Evolutionary conservation across 2,888 invertebrate genomes (phyloP).

Genomic region (Ormyrus pomaceus): DNA sequence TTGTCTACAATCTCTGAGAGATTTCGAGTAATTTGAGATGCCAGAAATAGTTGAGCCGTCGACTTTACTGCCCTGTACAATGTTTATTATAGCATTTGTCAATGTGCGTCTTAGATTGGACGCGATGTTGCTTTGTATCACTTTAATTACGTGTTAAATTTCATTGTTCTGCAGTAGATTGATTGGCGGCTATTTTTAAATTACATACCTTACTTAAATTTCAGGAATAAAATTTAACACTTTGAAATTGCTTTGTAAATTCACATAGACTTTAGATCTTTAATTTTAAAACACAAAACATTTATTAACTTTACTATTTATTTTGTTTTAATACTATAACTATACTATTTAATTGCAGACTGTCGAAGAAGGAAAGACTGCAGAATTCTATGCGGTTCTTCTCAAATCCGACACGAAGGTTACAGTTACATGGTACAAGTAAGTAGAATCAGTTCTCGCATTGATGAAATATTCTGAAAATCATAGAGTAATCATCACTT

Average conservation of each 20-base stretch:
- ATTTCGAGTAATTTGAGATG: conserved; percentile 22
- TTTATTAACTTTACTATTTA: background rate
- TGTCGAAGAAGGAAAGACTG: conserved; percentile 84
- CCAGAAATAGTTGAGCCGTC: conserved; percentile 7
- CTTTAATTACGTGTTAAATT: too few species aligned
- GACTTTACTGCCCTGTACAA: background rate
- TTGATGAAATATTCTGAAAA: background rate
- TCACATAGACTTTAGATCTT: too few species aligned
- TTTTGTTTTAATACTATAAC: background rate
- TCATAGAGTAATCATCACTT: background rate
- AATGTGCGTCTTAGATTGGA: too few species aligned
- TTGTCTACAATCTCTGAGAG: background rate
- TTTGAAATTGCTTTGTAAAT: too few species aligned
- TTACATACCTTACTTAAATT: too few species aligned
- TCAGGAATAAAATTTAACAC: too few species aligned
- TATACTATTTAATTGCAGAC: conserved; percentile 76
- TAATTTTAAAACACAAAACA: too few species aligned
- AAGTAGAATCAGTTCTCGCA: conserved; percentile 68
- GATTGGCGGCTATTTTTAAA: too few species aligned
- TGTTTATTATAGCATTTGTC: too few species aligned
- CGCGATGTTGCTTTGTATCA: too few species aligned
- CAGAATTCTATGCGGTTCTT: conserved; percentile 86
- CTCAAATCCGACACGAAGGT: conserved; percentile 87
- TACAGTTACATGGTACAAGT: conserved; percentile 91
- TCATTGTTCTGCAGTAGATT: too few species aligned